A percentile compares a stretch with the other conserved stretches of the same genome.
These are phyloP conservation scores for Istiophorus platypterus DNA, from an alignment of 2,113 vertebrate species.

Conservation along the genomic window DNA sequence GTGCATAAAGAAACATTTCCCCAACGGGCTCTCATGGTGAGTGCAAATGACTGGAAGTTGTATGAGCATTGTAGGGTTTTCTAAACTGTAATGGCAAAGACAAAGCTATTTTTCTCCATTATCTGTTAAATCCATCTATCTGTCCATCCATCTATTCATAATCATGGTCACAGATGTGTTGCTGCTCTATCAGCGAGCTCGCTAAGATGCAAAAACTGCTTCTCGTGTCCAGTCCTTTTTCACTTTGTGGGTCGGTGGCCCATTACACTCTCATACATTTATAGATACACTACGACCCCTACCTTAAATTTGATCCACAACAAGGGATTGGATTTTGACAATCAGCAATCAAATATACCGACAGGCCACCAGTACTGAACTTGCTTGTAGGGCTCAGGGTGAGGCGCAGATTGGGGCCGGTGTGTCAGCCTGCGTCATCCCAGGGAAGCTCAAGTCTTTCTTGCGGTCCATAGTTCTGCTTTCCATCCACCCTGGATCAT, in stretches of 20 bases:
- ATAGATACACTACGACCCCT: slow-evolving; percentile 22
- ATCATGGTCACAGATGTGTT: not conserved
- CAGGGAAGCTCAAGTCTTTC: slow-evolving; percentile 55
- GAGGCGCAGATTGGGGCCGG: slow-evolving; percentile 43
- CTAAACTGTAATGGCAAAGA: slow-evolving; percentile 7
- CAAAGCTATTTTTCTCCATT: not conserved
- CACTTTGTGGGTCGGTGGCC: slow-evolving; percentile 20
- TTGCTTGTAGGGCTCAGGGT: slow-evolving; percentile 27
- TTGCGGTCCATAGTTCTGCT: slow-evolving; percentile 50
- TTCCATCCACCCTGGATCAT: slow-evolving; percentile 69
- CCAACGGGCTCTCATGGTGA: slow-evolving; percentile 15
- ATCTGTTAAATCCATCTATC: not conserved
- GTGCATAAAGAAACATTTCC: slow-evolving; percentile 37
- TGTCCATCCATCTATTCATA: not conserved
- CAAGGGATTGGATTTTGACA: slow-evolving; percentile 27
- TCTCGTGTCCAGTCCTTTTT: slow-evolving; percentile 11
- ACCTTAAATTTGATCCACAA: slow-evolving; percentile 28
- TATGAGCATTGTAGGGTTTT: not conserved
- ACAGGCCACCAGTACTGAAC: slow-evolving; percentile 34
- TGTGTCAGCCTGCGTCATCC: slow-evolving; percentile 66
- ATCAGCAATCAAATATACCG: slow-evolving; percentile 33
- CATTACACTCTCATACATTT: slow-evolving; percentile 29
- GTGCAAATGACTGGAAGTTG: slow-evolving; percentile 29
- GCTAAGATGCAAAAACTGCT: not conserved
- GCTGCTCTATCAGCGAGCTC: not conserved